Conservation (phyloP, 2,797 vertebrate species). For the Coccyzus lansbergi region DNA sequence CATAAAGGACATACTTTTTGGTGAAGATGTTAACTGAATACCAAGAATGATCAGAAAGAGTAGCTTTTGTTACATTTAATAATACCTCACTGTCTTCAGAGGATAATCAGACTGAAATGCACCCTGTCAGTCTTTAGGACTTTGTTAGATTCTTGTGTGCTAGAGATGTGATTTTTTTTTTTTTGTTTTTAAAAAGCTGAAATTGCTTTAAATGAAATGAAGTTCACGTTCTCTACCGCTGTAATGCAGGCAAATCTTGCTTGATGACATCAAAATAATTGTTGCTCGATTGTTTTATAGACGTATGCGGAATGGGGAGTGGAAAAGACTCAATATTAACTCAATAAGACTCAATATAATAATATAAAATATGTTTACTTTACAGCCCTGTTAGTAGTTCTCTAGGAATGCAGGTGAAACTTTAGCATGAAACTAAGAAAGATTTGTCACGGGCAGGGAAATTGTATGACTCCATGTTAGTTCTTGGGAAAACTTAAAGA, state of each 20-base stretch:
- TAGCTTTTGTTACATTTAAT: constrained; percentile 81
- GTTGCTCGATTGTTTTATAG: background rate
- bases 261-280: background rate
- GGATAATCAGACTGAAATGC: constrained; percentile 66
- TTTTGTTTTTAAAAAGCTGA: background rate
- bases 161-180: background rate
- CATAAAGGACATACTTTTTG: constrained; percentile 86
- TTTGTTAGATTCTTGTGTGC: constrained; percentile 34
- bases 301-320: background rate
- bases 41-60: constrained; percentile 81
- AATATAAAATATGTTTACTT: background rate
- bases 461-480: background rate
- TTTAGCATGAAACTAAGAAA: background rate
- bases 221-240: background rate
- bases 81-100: constrained; percentile 73
- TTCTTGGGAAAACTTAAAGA: background rate
- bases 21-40: constrained; percentile 85
- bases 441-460: background rate
- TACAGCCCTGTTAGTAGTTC: background rate
- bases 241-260: background rate
- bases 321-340: background rate
- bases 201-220: background rate
- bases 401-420: background rate
- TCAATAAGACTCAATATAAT: background rate
- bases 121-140: constrained; percentile 68